phyloP scores from a whole-genome alignment of 2,888 invertebrate genomes.

The Busseola fusca region DNA sequence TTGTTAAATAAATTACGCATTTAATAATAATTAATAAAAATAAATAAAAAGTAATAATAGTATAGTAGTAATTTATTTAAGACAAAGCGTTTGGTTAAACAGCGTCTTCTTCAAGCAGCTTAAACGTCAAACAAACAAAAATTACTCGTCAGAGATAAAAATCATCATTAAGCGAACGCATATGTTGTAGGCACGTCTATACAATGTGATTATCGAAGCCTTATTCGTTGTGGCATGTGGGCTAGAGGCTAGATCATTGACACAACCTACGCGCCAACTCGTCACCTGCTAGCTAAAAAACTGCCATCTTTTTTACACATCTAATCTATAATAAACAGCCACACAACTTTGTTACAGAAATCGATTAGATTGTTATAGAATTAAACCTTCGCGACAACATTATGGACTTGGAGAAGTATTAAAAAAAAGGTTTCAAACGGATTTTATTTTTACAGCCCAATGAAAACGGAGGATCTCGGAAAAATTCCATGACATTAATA shows the following conservation, averaged over 20 bases:
- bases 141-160: constrained; percentile 65
- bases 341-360: constrained; percentile 46
- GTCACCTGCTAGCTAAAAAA: constrained; percentile 86
- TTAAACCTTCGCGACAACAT: constrained; percentile 59
- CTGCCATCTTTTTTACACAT: constrained; percentile 74
- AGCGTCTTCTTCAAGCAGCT: constrained; percentile 24
- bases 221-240: constrained; percentile 88
- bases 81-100: constrained; percentile 24
- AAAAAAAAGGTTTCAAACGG: constrained; percentile 34
- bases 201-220: constrained; percentile 86
- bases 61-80: constrained; percentile 36
- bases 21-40: too few species aligned
- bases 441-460: constrained; percentile 78
- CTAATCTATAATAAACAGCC: constrained; percentile 81
- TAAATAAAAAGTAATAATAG: too few species aligned
- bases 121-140: constrained; percentile 41
- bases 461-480: constrained; percentile 85
- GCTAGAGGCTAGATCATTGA: constrained; percentile 88
- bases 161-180: constrained; percentile 66
- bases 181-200: constrained; percentile 70
- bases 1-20: too few species aligned
- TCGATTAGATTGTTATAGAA: not conserved
- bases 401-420: constrained; percentile 63
- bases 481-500: constrained; percentile 85
- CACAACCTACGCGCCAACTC: constrained; percentile 86